A percentile compares a stretch with the other conserved stretches of the same genome.
These are phyloP conservation scores for Gambusia yucatana DNA, from an alignment of 2,797 vertebrate genomes.

Conservation along the genomic window DNA sequence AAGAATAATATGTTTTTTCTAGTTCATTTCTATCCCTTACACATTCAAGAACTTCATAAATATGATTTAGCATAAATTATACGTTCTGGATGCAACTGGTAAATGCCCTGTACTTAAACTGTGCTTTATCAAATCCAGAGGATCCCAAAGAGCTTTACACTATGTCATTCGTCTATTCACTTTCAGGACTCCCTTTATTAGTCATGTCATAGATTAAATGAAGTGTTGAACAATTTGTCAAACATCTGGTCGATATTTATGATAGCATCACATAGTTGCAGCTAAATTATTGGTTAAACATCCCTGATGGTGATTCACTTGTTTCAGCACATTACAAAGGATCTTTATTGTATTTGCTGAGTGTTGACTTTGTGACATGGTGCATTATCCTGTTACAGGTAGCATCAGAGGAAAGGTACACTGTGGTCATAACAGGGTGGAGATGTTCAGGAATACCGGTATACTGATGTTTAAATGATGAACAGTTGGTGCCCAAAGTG, in stretches of 20 bases:
- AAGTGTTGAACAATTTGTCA: not conserved
- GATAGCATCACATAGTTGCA: not conserved
- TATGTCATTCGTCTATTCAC: too few species aligned
- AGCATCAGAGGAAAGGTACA: too few species aligned
- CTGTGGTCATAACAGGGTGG: not conserved
- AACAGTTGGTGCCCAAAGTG: not conserved
- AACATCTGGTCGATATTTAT: not conserved
- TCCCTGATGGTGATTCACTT: not conserved
- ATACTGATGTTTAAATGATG: not conserved
- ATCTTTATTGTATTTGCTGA: not conserved
- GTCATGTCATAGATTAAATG: too few species aligned
- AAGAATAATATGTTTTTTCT: not conserved
- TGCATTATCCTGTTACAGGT: not conserved
- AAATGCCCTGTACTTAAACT: too few species aligned
- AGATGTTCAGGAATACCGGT: not conserved
- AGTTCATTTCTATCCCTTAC: not conserved
- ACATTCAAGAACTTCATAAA: not conserved
- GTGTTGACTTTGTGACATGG: not conserved
- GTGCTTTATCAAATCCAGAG: too few species aligned
- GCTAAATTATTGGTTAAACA: not conserved
- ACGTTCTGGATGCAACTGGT: not conserved
- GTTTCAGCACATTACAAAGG: not conserved
- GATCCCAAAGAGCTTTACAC: too few species aligned
- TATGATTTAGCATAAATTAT: not conserved
- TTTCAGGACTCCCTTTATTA: too few species aligned